Percentiles rank a stretch among this genome's conserved stretches.
phyloP scores from a whole-genome alignment of 1,140 invertebrate genomes.

The Pseudomyrmex concolor region DNA sequence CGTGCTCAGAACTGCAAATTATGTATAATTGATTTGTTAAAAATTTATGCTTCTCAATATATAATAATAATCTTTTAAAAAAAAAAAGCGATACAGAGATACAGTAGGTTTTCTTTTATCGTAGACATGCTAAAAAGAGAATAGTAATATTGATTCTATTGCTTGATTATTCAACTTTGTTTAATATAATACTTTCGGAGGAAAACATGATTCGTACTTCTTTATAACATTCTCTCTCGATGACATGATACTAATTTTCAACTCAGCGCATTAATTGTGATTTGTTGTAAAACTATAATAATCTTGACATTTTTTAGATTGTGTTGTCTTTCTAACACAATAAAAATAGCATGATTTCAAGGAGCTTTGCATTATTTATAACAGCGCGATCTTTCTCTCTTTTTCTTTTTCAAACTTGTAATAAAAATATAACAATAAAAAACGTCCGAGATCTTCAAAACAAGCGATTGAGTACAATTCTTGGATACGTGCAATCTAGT shows the following conservation, averaged over 20 bases:
- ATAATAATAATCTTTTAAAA: slow-evolving; percentile 35
- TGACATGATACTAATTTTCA: slow-evolving; percentile 21
- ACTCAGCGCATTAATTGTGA: not conserved
- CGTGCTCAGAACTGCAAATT: too few species aligned
- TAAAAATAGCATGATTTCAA: slow-evolving; percentile 30
- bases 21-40: not conserved
- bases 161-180: slow-evolving; percentile 31
- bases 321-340: slow-evolving; percentile 4
- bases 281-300: too few species aligned
- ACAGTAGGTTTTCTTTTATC: not conserved
- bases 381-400: not conserved
- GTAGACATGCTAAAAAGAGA: not conserved
- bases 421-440: slow-evolving; percentile 49
- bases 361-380: slow-evolving; percentile 4
- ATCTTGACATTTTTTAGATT: too few species aligned
- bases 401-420: not conserved
- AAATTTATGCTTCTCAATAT: slow-evolving; percentile 40
- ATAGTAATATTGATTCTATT: slow-evolving; percentile 17
- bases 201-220: slow-evolving; percentile 42
- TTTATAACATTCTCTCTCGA: slow-evolving; percentile 8
- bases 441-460: slow-evolving; percentile 28
- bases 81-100: slow-evolving; percentile 26
- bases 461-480: not conserved
- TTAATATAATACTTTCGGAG: slow-evolving; percentile 25
- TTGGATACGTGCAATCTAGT: not conserved